Conservation (phyloP, 2,797 vertebrate species). For the Knipowitschia caucasica region DNA sequence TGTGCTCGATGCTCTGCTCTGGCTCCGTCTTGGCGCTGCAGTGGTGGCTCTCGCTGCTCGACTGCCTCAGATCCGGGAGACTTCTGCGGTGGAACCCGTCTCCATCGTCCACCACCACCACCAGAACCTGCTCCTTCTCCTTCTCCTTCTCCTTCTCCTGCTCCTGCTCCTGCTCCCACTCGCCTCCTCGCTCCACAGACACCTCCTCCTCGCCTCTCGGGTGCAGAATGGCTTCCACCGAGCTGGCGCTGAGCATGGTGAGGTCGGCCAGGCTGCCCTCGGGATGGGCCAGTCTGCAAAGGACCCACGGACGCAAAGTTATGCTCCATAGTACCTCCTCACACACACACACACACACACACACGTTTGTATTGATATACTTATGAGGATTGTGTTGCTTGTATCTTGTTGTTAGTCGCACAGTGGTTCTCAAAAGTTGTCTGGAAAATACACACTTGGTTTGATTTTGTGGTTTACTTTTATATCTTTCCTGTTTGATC, state of each 20-base stretch:
- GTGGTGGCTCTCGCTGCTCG: slow-evolving; percentile 74
- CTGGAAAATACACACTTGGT: not conserved
- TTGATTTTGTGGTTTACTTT: no score
- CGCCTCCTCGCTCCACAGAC: no score
- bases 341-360: not conserved
- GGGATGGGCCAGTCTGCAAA: slow-evolving; percentile 86
- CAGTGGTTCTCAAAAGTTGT: not conserved
- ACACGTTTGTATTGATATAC: slow-evolving; percentile 35
- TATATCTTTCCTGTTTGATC: no score
- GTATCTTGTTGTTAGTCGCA: not conserved
- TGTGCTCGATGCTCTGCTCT: slow-evolving; percentile 76
- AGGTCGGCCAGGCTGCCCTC: slow-evolving; percentile 94
- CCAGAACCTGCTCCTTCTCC: slow-evolving; percentile 58
- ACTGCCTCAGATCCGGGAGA: slow-evolving; percentile 52
- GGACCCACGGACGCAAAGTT: not conserved
- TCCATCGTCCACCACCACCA: slow-evolving; percentile 51
- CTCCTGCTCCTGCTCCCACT: slow-evolving; percentile 41
- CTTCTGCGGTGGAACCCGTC: slow-evolving; percentile 50
- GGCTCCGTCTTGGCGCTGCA: slow-evolving; percentile 66
- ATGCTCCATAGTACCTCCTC: slow-evolving; percentile 3
- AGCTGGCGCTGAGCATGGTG: slow-evolving; percentile 84
- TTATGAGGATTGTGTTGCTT: slow-evolving; percentile 44
- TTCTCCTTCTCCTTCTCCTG: slow-evolving; percentile 66
- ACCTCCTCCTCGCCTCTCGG: slow-evolving; percentile 61
- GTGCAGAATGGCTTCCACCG: slow-evolving; percentile 67